Evolutionary conservation across 2,888 invertebrate genomes (phyloP).

Genomic region (Lochmaea capreae): DNA sequence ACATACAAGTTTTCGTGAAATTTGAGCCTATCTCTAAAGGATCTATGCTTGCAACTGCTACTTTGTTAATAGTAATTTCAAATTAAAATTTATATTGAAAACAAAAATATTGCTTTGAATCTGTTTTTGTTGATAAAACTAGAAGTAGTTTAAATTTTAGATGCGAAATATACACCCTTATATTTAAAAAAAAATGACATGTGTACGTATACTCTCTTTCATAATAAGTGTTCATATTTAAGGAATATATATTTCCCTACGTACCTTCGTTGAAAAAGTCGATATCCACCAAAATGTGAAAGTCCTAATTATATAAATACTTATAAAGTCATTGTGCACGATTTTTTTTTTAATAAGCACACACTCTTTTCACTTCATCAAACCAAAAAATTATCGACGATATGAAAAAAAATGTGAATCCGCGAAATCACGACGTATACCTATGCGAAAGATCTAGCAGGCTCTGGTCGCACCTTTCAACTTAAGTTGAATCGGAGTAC

Average conservation of each 20-base stretch:
- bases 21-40: too few relatives aligned
- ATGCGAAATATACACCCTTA: too few relatives aligned
- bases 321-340: conserved; percentile 3
- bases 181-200: too few relatives aligned
- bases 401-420: conserved; percentile 4
- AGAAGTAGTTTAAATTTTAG: too few relatives aligned
- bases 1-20: too few relatives aligned
- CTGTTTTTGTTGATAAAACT: too few relatives aligned
- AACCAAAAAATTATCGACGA: background rate
- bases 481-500: conserved; percentile 12
- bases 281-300: background rate
- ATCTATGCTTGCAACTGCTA: too few relatives aligned
- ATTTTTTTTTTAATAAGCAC: background rate
- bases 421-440: conserved; percentile 18
- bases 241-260: background rate
- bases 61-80: too few relatives aligned
- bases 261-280: background rate
- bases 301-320: background rate
- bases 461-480: conserved; percentile 24
- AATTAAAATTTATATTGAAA: too few relatives aligned
- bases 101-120: too few relatives aligned
- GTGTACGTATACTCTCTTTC: too few relatives aligned
- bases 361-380: conserved; percentile 1
- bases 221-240: background rate
- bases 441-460: background rate